Conservation (phyloP, 2,888 invertebrate species). For the Rhopalosiphum nymphaeae region DNA sequence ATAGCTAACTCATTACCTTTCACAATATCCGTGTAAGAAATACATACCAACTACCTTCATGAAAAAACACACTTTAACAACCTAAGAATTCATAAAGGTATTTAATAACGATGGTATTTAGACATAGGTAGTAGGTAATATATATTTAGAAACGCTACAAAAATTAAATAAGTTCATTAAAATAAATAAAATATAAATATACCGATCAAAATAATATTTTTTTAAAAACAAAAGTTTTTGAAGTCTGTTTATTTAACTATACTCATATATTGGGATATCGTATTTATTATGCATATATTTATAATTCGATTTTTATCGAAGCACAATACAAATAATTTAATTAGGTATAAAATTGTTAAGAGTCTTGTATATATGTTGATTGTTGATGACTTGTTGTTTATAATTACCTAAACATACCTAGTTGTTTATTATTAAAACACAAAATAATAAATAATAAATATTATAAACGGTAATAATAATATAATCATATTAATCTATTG, state of each 20-base stretch:
- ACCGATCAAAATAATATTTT: not conserved
- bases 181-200: not conserved
- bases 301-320: not conserved
- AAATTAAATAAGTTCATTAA: not conserved
- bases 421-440: not conserved
- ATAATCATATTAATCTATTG: not conserved
- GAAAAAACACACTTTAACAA: not conserved
- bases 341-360: not conserved
- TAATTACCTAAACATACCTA: not conserved
- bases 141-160: not conserved
- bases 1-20: not conserved
- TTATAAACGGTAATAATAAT: not conserved
- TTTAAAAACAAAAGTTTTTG: not conserved
- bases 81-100: not conserved
- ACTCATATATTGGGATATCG: too few species aligned
- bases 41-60: not conserved
- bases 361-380: not conserved
- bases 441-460: not conserved
- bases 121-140: not conserved
- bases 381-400: not conserved
- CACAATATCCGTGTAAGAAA: not conserved
- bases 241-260: not conserved
- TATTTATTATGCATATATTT: not conserved
- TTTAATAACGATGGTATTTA: not conserved
- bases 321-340: not conserved